These are phyloP conservation scores for Dasypolia templi DNA, from an alignment of 2,888 invertebrate species.

Conservation along the genomic window DNA sequence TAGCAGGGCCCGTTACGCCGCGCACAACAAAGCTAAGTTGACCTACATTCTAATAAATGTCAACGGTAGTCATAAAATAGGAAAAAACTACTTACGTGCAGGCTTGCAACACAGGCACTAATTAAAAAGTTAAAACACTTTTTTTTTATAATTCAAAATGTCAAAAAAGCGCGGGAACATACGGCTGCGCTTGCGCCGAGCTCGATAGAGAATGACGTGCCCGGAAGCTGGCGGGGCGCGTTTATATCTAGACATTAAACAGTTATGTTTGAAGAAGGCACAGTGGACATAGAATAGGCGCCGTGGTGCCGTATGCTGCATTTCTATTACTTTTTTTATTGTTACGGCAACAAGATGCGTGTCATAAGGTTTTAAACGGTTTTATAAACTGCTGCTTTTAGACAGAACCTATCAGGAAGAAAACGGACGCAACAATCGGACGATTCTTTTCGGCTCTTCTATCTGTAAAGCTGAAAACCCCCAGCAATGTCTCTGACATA, in stretches of 20 bases:
- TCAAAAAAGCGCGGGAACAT: conserved; percentile 79
- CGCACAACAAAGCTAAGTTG: conserved; percentile 74
- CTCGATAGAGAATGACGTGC: conserved; percentile 86
- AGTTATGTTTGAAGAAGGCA: conserved; percentile 86
- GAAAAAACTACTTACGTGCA: conserved; percentile 79
- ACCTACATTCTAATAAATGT: conserved; percentile 77
- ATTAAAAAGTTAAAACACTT: conserved; percentile 66
- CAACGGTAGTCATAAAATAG: conserved; percentile 75
- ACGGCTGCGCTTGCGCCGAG: conserved; percentile 80
- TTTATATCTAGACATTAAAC: conserved; percentile 88
- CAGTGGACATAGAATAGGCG: conserved; percentile 75
- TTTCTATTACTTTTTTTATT: conserved; percentile 36
- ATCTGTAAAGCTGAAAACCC: not conserved
- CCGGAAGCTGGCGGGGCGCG: conserved; percentile 82
- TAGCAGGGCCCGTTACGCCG: conserved; percentile 68
- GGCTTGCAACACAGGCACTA: conserved; percentile 76
- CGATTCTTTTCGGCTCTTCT: not conserved
- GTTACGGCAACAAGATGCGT: not conserved
- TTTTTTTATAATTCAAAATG: conserved; percentile 65
- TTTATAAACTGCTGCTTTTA: not conserved
- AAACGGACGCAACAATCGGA: not conserved
- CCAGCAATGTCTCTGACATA: not conserved
- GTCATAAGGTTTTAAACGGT: not conserved
- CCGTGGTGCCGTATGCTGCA: conserved; percentile 62
- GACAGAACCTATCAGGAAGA: not conserved